These are phyloP conservation scores for Anagrus nilaparvatae DNA, from an alignment of 1,140 invertebrate genomes.

Conservation along the genomic window DNA sequence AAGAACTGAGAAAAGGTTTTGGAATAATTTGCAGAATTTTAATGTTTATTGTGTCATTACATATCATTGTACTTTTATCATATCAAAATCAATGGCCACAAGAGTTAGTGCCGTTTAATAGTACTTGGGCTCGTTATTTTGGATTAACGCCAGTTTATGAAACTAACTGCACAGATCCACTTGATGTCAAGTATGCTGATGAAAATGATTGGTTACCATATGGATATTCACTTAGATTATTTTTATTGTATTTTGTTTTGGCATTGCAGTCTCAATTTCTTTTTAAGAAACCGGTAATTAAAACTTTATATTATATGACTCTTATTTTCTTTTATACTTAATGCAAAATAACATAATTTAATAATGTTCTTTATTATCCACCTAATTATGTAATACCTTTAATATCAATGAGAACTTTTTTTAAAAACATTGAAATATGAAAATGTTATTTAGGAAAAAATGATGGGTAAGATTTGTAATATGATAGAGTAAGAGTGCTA, in stretches of 20 bases:
- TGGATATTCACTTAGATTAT: slow-evolving; percentile 62
- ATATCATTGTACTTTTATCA: slow-evolving; percentile 66
- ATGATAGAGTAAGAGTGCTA: no score
- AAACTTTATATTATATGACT: background rate
- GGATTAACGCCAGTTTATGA: slow-evolving; percentile 51
- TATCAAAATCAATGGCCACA: slow-evolving; percentile 84
- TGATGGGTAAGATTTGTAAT: no score
- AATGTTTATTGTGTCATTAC: slow-evolving; percentile 62
- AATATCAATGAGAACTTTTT: background rate
- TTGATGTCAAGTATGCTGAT: slow-evolving; percentile 47
- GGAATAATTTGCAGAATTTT: slow-evolving; percentile 59
- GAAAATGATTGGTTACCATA: slow-evolving; percentile 58
- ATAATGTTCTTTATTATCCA: background rate
- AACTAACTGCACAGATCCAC: slow-evolving; percentile 52
- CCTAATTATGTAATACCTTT: background rate
- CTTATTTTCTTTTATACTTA: background rate
- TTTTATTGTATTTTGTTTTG: slow-evolving; percentile 63
- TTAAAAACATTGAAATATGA: background rate
- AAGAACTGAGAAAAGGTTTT: slow-evolving; percentile 61
- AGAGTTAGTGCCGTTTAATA: slow-evolving; percentile 56
- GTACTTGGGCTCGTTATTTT: slow-evolving; percentile 60
- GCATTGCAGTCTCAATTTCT: slow-evolving; percentile 60
- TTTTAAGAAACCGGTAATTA: slow-evolving; percentile 55
- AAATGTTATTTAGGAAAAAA: no score
- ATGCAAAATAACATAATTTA: background rate